Evolutionary conservation across 2,797 vertebrate species (phyloP), one percentile per base, ranked within the genome.

Genomic region (Eulemur mongoz): DNA sequence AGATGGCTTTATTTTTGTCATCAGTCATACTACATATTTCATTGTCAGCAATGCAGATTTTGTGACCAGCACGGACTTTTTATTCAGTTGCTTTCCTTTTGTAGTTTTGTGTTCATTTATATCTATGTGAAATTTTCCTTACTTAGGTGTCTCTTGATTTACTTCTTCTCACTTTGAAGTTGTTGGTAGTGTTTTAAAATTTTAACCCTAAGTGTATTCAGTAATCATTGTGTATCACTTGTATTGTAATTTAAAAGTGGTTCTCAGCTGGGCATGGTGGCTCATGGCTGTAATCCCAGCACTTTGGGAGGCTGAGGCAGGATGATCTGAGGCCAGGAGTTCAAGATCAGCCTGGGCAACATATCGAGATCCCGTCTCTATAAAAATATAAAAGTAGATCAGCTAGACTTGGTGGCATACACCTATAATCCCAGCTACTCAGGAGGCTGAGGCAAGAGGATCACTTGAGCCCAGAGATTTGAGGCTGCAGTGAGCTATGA

Each of bases 151-250:
- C 35, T 92, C 30, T 93, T 12, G 73, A 14, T 25, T 73, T 84
- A 82, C 89, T 75, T 69, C 48, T 91, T 94, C 70, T 91, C 73
- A 85, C 27, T 89, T 95, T 95, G 54, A 93, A 93, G 27, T 81
- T 94, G 20, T 69, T 89, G 54, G 5, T n/a, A 45, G n/a, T 88
- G 78, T 91, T 80, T 75, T 48, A 27, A 54, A 54, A 45, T 18
- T 40, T 50, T n/a, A 84, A 78, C 81, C 45, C 27, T 79, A 63
- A 87, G 32, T 89, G 48, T 87, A 79, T 96, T 96, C 22, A 76
- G 20, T 91, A 84, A 91, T 93, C 20, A 65, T 93, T 81, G 2
- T 82, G 15, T 93, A 30, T 86, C 20, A 2, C 7, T 82, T 96
- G 14, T 67, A 22, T 91, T 75, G 3, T 52, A 85, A 32, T 79